Base-by-base conservation (phyloP, 2,797 vertebrate species). In the Galago senegalensis region DNA sequence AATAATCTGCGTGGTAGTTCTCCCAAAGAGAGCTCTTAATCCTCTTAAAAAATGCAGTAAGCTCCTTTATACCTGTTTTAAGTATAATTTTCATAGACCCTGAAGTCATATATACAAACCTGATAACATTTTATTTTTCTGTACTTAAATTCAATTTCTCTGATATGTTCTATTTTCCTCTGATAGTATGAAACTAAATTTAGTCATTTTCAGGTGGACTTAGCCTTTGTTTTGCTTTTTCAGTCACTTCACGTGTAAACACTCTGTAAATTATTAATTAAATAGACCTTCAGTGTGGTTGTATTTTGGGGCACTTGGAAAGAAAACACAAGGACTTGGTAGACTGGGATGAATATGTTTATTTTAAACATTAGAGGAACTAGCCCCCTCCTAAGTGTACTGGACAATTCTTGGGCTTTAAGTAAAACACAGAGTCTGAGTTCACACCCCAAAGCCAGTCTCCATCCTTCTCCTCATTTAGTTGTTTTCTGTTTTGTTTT, bases 41-140 rank as follows among this genome's bases (percentile, higher is more conserved):
- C 34, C 21, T 67, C 21, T 93, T 73, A 69, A 53, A 43, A 43
- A 80, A 75, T 91, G 31, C 11, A 56, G 27, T 87, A 61, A 93
- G 79, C 10, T 46, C 14, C 31, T 83, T 87, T 79, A n/a, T 79
- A 29, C 5, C 82, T 67, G 14, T 72, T 73, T 3, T 40, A 72
- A 93, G 6, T 84, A 81, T 93, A 58, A 80, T 46, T 91, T 90
- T 91, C 49, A 21, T 67, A 58, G 31, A 27, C n/a, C 21, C 17
- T 87, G 34, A 90, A 87, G 49, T 84, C 34, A 63, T 40, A 75
- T 27, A 67, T 87, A 25, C 9, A 37, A 80, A 93, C 31, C 7
- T 75, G 31, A 27, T 37, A 67, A 81, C 49, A 67, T 84, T 97
- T 93, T 85, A 49, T 85, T 93, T 93, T 56, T 60, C 25, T 13